Evolutionary conservation across 2,797 vertebrate genomes (phyloP).

Genomic region (Chelidonichthys spinosus): DNA sequence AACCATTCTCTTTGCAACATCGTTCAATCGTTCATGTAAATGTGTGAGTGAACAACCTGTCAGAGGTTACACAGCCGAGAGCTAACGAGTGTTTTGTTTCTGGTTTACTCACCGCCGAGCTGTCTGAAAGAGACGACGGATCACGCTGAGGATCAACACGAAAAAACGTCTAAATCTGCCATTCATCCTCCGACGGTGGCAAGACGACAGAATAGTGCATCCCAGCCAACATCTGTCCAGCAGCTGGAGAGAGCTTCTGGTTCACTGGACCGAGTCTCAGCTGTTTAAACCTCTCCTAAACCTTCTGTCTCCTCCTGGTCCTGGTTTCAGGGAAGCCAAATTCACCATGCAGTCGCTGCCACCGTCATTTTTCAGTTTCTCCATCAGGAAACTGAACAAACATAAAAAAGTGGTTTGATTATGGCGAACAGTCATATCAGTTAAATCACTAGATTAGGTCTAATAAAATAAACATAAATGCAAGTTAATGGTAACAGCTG

Average conservation of each 20-base stretch:
- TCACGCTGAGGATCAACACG: neutral
- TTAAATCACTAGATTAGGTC: neutral
- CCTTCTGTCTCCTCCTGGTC: accelerated
- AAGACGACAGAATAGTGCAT: neutral
- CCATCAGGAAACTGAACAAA: neutral
- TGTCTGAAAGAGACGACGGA: neutral
- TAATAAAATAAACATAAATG: neutral
- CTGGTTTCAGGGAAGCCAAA: neutral
- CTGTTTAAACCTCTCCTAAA: neutral
- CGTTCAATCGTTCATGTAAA: too few relatives aligned
- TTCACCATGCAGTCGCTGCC: neutral
- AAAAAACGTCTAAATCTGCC: neutral
- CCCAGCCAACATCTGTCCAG: neutral
- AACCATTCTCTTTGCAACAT: neutral
- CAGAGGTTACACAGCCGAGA: neutral
- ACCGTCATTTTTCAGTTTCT: neutral
- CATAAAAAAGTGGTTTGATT: neutral
- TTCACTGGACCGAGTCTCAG: neutral
- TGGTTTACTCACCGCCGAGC: neutral
- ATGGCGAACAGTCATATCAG: neutral
- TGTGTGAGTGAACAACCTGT: neutral
- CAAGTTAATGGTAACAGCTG: neutral
- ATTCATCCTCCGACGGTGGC: neutral
- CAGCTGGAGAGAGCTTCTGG: neutral
- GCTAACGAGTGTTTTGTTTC: neutral